phyloP scores from a whole-genome alignment of 2,797 vertebrate species.

The Falco biarmicus region DNA sequence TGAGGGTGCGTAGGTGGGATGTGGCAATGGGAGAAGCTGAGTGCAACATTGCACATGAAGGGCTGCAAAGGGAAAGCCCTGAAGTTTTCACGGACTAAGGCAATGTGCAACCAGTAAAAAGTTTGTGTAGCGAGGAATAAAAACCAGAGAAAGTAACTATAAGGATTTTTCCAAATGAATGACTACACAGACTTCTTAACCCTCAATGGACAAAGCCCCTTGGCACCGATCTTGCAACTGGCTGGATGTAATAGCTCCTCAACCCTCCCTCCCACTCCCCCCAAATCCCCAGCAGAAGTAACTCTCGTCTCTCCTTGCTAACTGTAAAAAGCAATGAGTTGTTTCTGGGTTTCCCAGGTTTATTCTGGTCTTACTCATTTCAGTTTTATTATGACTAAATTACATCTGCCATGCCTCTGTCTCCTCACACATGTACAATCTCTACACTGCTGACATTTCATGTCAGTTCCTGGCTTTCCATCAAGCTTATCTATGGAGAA shows the following conservation, averaged over 20 bases:
- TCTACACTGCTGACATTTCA: conserved; percentile 25
- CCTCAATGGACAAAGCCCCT: not conserved
- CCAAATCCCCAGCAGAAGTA: not conserved
- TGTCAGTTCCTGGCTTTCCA: conserved; percentile 25
- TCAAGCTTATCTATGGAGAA: not conserved
- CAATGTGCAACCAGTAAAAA: not conserved
- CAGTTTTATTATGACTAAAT: conserved; percentile 2
- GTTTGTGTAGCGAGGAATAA: not conserved
- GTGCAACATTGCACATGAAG: not conserved
- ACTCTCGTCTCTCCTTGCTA: not conserved
- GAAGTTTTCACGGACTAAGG: not conserved
- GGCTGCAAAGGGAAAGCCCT: not conserved
- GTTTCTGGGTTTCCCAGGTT: conserved; percentile 31
- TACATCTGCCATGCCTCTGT: not conserved
- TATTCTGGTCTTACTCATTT: conserved; percentile 39
- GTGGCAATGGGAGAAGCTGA: not conserved
- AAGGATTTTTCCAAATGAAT: not conserved
- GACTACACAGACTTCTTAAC: not conserved
- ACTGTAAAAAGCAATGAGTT: not conserved
- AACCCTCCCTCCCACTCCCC: fast-evolving
- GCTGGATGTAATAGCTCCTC: not conserved
- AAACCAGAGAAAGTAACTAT: not conserved
- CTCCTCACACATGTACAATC: not conserved
- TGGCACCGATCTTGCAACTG: not conserved
- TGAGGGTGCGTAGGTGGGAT: not conserved